Evolutionary conservation across 64 coral and sea anemone genomes (phyloP).

Genomic region (Montipora foliosa): DNA sequence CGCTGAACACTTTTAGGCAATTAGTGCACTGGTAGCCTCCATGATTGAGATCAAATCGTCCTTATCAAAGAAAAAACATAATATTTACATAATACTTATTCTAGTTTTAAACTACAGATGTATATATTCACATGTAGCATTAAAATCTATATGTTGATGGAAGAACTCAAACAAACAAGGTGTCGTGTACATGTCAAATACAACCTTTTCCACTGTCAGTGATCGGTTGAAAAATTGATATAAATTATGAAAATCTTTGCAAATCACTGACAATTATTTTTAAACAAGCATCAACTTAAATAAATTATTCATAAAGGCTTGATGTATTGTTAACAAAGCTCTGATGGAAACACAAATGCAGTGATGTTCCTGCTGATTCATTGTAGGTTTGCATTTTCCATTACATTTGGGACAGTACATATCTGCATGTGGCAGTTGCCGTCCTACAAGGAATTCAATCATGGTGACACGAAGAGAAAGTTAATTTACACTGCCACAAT

Average conservation of each 20-base stretch:
- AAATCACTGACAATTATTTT: neutral
- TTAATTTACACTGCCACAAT: too few species aligned
- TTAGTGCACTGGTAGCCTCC: constrained; percentile 7
- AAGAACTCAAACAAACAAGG: too few species aligned
- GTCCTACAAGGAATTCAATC: neutral
- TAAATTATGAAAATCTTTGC: too few species aligned
- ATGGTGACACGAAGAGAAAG: too few species aligned
- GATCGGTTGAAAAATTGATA: too few species aligned
- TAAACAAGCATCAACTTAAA: neutral
- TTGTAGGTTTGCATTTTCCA: neutral
- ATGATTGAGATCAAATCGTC: constrained; percentile 67
- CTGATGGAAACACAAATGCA: neutral
- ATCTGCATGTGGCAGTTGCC: neutral
- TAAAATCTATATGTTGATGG: too few species aligned
- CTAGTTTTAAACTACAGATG: too few species aligned
- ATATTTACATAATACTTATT: neutral
- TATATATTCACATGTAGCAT: too few species aligned
- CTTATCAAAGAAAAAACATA: constrained; percentile 37
- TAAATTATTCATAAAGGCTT: neutral
- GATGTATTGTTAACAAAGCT: neutral
- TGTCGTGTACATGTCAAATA: too few species aligned
- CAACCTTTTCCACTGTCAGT: too few species aligned
- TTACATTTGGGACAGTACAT: neutral
- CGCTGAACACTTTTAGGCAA: constrained; percentile 21
- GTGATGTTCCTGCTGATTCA: neutral